A percentile compares a stretch with the other conserved stretches of the same genome.
These are phyloP conservation scores for Acanthosepion pharaonis DNA, from an alignment of 2,888 invertebrate species.

Conservation along the genomic window DNA sequence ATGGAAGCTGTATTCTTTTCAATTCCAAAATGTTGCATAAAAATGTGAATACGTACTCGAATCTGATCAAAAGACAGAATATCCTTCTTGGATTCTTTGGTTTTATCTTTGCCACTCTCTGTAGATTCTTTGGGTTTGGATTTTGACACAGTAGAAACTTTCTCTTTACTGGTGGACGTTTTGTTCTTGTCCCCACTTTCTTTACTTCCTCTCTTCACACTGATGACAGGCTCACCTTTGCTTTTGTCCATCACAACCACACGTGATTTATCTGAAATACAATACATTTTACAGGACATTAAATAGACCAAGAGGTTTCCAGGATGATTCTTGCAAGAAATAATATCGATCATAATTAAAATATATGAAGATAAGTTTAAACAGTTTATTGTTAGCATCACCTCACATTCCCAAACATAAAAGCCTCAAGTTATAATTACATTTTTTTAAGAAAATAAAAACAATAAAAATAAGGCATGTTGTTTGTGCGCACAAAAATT, in stretches of 20 bases:
- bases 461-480: too few species aligned
- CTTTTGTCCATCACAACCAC: constrained; percentile 60
- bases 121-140: not conserved
- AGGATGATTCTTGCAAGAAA: too few species aligned
- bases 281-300: not conserved
- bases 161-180: constrained; percentile 46
- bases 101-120: constrained; percentile 44
- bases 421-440: too few species aligned
- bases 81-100: constrained; percentile 60
- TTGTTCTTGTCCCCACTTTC: not conserved
- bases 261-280: constrained; percentile 54
- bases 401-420: too few species aligned
- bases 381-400: too few species aligned
- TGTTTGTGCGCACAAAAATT: too few species aligned
- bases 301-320: too few species aligned
- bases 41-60: constrained; percentile 61
- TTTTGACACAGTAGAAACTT: not conserved
- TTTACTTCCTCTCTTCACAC: constrained; percentile 54
- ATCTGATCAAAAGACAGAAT: constrained; percentile 72
- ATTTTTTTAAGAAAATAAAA: too few species aligned
- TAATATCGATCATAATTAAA: too few species aligned
- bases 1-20: too few species aligned
- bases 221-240: constrained; percentile 60
- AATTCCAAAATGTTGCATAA: too few species aligned
- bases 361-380: too few species aligned